Evolutionary conservation across 2,797 vertebrate species (phyloP).

Genomic region (Myotis findleyi): DNA sequence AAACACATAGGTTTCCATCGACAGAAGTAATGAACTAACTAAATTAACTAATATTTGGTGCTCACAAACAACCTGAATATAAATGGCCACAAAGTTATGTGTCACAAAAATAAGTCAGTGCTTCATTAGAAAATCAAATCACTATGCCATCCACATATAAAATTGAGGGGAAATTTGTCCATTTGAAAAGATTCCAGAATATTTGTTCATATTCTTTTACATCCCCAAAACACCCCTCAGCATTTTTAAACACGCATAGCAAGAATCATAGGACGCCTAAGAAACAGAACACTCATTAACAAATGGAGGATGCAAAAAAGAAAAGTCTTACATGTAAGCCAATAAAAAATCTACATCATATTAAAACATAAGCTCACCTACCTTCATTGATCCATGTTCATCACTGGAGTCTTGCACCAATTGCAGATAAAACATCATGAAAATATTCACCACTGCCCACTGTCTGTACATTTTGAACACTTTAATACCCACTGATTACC

Average conservation of each 20-base stretch:
- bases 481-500: slow-evolving; percentile 82
- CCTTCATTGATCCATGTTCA: slow-evolving; percentile 86
- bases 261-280: slow-evolving; percentile 22
- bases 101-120: slow-evolving; percentile 32
- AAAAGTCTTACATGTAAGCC: background rate
- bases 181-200: slow-evolving; percentile 33
- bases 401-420: slow-evolving; percentile 86
- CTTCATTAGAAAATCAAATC: slow-evolving; percentile 42
- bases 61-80: slow-evolving; percentile 53
- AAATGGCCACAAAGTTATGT: slow-evolving; percentile 48
- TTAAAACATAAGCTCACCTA: slow-evolving; percentile 81
- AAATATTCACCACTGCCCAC: slow-evolving; percentile 86
- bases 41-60: background rate
- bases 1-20: slow-evolving; percentile 37
- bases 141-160: background rate
- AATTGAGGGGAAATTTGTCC: background rate
- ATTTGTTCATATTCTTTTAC: background rate
- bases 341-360: slow-evolving; percentile 12
- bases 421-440: slow-evolving; percentile 86
- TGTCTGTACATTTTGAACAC: slow-evolving; percentile 88
- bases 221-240: background rate
- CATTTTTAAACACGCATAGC: slow-evolving; percentile 28
- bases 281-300: slow-evolving; percentile 28
- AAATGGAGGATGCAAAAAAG: slow-evolving; percentile 20
- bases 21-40: slow-evolving; percentile 47